Evolutionary conservation across 2,797 vertebrate genomes (phyloP).

Genomic region (Hoplostethus atlanticus): DNA sequence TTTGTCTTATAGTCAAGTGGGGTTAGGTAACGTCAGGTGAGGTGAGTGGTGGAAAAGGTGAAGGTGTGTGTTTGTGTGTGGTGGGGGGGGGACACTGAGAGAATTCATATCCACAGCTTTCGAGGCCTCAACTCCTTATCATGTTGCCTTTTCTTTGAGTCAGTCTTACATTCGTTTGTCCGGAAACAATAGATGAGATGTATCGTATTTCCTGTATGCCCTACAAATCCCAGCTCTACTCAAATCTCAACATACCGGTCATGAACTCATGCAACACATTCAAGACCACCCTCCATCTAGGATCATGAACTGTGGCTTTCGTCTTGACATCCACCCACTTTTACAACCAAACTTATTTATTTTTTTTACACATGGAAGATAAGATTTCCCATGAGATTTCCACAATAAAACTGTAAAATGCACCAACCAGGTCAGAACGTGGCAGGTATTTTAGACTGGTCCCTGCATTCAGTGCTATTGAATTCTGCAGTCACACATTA

Average conservation of each 20-base stretch:
- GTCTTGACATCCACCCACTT: neutral
- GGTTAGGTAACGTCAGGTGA: neutral
- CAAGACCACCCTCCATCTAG: neutral
- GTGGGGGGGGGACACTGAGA: neutral
- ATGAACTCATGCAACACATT: neutral
- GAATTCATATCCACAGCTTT: constrained; percentile 12
- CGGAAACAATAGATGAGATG: neutral
- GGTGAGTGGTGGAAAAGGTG: neutral
- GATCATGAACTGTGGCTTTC: neutral
- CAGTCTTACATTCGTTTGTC: neutral
- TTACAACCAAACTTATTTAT: neutral
- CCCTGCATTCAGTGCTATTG: neutral
- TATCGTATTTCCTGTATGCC: constrained; percentile 39
- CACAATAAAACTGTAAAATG: neutral
- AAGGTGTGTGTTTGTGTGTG: neutral
- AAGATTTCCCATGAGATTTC: neutral
- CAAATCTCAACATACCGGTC: constrained; percentile 27
- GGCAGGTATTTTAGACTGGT: constrained; percentile 21
- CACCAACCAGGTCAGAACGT: constrained; percentile 10
- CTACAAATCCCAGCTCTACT: constrained; percentile 11
- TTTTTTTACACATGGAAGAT: neutral
- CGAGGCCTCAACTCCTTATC: constrained; percentile 9
- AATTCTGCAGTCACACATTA: constrained; percentile 19
- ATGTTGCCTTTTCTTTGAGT: neutral
- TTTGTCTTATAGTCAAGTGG: fast-evolving